A percentile compares a stretch with the other conserved stretches of the same genome.
phyloP scores from a whole-genome alignment of 2,888 invertebrate genomes.

The Tholera decimalis region DNA sequence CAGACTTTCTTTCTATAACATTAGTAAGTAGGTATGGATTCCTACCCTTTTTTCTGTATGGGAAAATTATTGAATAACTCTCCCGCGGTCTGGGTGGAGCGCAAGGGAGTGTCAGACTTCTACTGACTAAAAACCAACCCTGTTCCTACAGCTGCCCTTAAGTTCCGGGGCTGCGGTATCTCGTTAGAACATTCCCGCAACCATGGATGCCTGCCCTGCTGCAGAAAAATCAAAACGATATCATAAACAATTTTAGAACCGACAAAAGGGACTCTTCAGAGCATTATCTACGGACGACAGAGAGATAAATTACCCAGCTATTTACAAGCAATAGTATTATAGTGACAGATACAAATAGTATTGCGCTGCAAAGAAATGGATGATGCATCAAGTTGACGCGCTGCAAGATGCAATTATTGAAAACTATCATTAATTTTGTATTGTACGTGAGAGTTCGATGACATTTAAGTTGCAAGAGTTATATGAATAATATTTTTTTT shows the following conservation, averaged over 20 bases:
- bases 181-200: too few relatives aligned
- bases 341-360: slow-evolving; percentile 34
- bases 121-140: too few relatives aligned
- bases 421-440: slow-evolving; percentile 33
- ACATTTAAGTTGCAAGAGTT: not conserved
- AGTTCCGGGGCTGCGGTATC: too few relatives aligned
- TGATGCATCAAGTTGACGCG: slow-evolving; percentile 28
- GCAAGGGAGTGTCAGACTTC: too few relatives aligned
- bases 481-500: too few relatives aligned
- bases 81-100: too few relatives aligned
- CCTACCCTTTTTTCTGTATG: too few relatives aligned
- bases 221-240: not conserved
- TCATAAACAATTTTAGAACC: not conserved
- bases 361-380: not conserved
- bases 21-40: too few relatives aligned
- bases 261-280: not conserved
- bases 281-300: not conserved
- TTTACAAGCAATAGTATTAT: slow-evolving; percentile 32
- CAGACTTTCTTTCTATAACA: too few relatives aligned
- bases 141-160: not conserved
- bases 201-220: not conserved
- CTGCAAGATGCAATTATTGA: slow-evolving; percentile 44
- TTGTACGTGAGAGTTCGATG: not conserved
- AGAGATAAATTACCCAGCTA: slow-evolving; percentile 17
- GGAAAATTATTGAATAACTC: too few relatives aligned